A percentile compares a stretch with the other conserved stretches of the same genome.
These are phyloP conservation scores for Xerus rutilus DNA, from an alignment of 2,797 vertebrate species.

Conservation along the genomic window DNA sequence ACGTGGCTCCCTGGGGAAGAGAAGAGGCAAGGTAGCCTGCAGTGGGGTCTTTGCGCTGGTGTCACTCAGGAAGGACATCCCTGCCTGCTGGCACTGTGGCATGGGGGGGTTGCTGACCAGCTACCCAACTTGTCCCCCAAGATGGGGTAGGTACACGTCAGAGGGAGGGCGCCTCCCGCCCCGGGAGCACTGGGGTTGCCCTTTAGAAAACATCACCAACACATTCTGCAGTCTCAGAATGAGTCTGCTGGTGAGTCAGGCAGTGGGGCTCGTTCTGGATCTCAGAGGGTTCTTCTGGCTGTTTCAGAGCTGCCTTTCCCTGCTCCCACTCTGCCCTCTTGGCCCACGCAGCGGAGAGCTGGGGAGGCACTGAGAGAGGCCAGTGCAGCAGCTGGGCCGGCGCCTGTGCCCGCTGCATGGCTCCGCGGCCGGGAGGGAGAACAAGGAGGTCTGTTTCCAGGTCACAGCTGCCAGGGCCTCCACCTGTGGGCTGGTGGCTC, in stretches of 20 bases:
- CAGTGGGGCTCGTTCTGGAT: background rate
- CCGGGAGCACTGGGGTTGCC: slow-evolving; percentile 79
- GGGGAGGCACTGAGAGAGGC: background rate
- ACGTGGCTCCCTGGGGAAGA: background rate
- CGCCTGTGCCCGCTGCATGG: background rate
- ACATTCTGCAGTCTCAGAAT: slow-evolving; percentile 78
- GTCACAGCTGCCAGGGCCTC: slow-evolving; percentile 52
- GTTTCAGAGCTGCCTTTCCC: background rate
- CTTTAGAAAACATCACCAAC: slow-evolving; percentile 76
- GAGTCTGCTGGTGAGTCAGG: slow-evolving; percentile 16
- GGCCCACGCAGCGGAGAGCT: fast-evolving
- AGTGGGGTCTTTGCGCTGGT: background rate
- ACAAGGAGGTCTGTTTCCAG: slow-evolving; percentile 31
- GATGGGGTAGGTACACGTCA: slow-evolving; percentile 25
- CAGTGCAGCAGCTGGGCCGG: background rate
- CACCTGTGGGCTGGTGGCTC: background rate
- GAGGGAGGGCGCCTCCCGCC: slow-evolving; percentile 22
- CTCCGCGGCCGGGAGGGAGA: background rate
- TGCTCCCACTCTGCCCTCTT: background rate
- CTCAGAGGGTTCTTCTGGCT: background rate
- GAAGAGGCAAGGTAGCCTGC: fast-evolving
- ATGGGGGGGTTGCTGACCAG: background rate
- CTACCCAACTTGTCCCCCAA: background rate
- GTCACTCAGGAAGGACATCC: fast-evolving
- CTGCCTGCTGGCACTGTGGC: background rate